These are phyloP conservation scores for Mesoligia furuncula DNA, from an alignment of 2,888 invertebrate genomes.

Conservation along the genomic window DNA sequence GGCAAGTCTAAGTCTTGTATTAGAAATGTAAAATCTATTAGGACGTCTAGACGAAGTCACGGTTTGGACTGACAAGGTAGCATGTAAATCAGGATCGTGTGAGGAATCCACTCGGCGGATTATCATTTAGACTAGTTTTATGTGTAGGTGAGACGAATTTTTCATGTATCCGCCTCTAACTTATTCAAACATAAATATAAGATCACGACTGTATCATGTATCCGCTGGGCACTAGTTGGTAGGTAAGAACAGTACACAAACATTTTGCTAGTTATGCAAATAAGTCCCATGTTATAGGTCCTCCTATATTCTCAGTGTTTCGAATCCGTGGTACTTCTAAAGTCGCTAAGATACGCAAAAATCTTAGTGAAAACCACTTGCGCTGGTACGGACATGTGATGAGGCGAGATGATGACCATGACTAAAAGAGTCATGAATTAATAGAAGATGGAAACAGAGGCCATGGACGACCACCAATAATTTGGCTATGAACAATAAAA, in stretches of 20 bases:
- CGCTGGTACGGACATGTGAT: neutral
- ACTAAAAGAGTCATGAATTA: neutral
- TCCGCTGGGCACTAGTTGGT: neutral
- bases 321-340: neutral
- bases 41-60: conserved; percentile 62
- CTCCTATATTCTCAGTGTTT: neutral
- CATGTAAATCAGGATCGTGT: conserved; percentile 62
- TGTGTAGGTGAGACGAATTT: conserved; percentile 47
- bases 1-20: conserved; percentile 30
- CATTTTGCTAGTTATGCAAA: neutral
- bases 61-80: conserved; percentile 34
- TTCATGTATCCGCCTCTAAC: conserved; percentile 10
- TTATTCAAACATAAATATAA: conserved; percentile 2
- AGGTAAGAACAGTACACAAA: neutral
- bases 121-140: conserved; percentile 60
- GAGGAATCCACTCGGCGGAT: conserved; percentile 48
- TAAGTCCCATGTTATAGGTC: neutral
- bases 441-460: neutral
- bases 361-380: neutral
- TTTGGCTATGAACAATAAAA: neutral
- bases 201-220: neutral
- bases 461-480: neutral
- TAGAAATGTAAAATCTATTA: conserved; percentile 55
- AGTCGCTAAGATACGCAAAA: neutral
- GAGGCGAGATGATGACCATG: neutral